Base-by-base conservation (phyloP, 2,797 vertebrate genomes). In the Meriones psammophilus region DNA sequence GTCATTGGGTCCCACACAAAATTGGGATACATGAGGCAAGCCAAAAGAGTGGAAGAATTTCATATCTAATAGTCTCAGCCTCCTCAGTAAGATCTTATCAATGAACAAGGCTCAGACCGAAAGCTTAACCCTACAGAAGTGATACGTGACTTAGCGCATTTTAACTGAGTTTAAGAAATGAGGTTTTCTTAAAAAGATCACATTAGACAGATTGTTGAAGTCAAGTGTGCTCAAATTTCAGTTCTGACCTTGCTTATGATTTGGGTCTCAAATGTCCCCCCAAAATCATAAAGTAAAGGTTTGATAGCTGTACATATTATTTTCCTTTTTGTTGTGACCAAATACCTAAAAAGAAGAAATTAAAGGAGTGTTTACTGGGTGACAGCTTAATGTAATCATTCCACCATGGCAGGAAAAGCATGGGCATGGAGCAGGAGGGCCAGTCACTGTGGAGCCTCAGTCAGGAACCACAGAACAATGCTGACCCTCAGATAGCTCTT, bases 111-210 rank as follows among this genome's bases (percentile, higher is more conserved):
- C 50, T 58, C 68, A 24, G 68, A 28, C n/a, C 2, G 8, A 87
- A 56, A 58, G 26, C 50, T 12, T 58, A 14, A 58, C 24, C 14
- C 33, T 56, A 17, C 33, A 71, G 66, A 86, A 8, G 3, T 20
- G 24, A 58, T 50, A 30, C 26, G 9, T 69, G 39, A 83, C 58
- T 89, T 68, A 76, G 33, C 42, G 33, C 58, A 91, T 94, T 73
- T 88, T 90, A 88, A 30, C 8, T 69, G 69, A 91, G 39, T 66
- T 95, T 85, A 80, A 84, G 66, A 64, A 89, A 84, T 66, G 42
- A 50, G 30, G 0, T 46, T 71, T 76, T 10, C 66, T 69, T 68
- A 26, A 24, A 26, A 8, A 30, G 33, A 77, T 85, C 64, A 50
- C 7, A 54, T 84, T 54, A 88, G 22, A 62, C 88, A 88, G 58